A percentile compares a stretch with the other conserved stretches of the same genome.
phyloP scores from a whole-genome alignment of 37 sponge, comb jelly and placozoan genomes.

The Bolinopsis microptera region DNA sequence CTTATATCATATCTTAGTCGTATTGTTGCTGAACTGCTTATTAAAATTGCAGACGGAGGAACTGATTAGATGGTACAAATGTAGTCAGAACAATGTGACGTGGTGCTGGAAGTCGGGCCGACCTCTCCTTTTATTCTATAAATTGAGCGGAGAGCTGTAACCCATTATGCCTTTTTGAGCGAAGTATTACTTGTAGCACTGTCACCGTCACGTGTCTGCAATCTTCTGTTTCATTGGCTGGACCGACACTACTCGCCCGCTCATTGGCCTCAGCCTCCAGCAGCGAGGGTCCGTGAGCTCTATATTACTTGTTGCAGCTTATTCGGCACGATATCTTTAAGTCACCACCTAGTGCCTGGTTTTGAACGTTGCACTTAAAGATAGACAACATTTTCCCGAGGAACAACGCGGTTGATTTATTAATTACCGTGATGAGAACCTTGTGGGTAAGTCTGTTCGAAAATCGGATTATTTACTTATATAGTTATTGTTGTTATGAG shows the following conservation, averaged over 20 bases:
- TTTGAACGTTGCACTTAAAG: not conserved
- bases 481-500: too few relatives aligned
- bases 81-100: not conserved
- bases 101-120: not conserved
- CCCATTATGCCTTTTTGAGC: not conserved
- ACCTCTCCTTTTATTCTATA: not conserved
- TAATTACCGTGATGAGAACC: too few relatives aligned
- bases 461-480: too few relatives aligned
- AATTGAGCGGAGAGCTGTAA: not conserved
- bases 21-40: not conserved
- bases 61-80: not conserved
- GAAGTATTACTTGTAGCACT: not conserved
- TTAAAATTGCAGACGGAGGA: not conserved
- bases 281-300: not conserved
- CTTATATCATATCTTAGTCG: not conserved
- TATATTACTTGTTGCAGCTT: not conserved
- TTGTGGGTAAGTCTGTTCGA: too few relatives aligned
- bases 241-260: not conserved
- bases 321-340: not conserved
- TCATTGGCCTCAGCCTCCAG: not conserved
- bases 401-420: too few relatives aligned
- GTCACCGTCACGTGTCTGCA: not conserved
- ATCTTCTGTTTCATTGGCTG: not conserved
- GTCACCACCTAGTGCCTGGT: not conserved
- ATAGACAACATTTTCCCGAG: too few relatives aligned